Conservation (phyloP, 2,113 vertebrate species). For the Carlito syrichta region DNA sequence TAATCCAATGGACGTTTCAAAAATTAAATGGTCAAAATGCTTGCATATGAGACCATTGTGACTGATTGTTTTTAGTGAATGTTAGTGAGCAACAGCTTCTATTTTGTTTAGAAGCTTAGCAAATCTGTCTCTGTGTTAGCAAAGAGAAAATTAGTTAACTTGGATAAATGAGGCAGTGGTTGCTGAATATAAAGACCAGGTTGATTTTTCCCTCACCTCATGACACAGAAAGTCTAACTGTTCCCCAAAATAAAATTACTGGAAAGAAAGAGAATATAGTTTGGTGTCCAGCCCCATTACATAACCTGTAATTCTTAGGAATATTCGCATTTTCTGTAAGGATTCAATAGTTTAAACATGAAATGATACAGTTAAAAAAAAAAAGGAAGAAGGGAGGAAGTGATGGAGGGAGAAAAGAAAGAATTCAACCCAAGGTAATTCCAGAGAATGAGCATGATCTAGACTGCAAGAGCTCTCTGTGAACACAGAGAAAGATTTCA, state of each 20-base stretch:
- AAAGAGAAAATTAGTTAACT: background rate
- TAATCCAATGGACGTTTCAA: background rate
- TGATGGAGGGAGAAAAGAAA: no score
- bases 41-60: background rate
- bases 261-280: background rate
- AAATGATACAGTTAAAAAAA: background rate
- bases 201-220: background rate
- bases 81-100: background rate
- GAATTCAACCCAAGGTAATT: background rate
- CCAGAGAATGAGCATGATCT: background rate
- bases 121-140: background rate
- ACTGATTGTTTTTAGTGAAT: background rate
- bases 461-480: background rate
- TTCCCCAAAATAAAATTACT: background rate
- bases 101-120: background rate
- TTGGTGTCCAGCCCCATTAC: background rate
- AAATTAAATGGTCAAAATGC: background rate
- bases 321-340: background rate
- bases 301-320: background rate
- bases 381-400: background rate
- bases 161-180: background rate
- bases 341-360: background rate
- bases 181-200: background rate
- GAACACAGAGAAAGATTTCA: background rate
- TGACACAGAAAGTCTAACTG: background rate